Evolutionary conservation across 1,140 invertebrate species (phyloP).

Genomic region (Capitella teleta): DNA sequence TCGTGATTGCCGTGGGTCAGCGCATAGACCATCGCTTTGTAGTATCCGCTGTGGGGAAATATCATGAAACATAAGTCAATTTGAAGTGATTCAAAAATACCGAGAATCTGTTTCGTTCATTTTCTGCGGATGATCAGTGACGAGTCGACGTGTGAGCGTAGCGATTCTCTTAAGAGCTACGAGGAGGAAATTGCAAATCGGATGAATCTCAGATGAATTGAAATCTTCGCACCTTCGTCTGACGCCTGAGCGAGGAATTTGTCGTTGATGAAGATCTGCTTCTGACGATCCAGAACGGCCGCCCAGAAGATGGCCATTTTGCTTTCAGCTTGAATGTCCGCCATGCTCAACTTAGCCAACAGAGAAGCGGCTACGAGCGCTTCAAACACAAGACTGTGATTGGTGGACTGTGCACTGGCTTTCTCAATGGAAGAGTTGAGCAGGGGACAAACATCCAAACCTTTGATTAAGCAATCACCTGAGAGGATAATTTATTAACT

Average conservation of each 20-base stretch:
- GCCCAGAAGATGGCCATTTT: constrained; percentile 54
- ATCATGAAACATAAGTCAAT: too few species aligned
- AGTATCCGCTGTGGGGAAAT: constrained; percentile 42
- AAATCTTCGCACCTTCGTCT: constrained; percentile 50
- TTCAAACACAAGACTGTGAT: constrained; percentile 58
- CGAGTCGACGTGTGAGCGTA: constrained; percentile 52
- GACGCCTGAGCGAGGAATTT: constrained; percentile 59
- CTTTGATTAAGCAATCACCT: constrained; percentile 46
- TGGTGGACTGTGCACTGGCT: constrained; percentile 53
- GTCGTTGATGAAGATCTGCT: constrained; percentile 53
- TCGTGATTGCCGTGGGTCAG: constrained; percentile 41
- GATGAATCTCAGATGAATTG: neutral
- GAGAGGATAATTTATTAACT: constrained; percentile 7
- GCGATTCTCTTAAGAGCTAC: constrained; percentile 38
- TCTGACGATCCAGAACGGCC: constrained; percentile 58
- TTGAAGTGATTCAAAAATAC: too few species aligned
- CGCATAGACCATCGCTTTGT: constrained; percentile 54
- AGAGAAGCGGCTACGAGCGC: constrained; percentile 64
- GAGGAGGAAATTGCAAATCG: constrained; percentile 10
- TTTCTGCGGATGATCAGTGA: constrained; percentile 48
- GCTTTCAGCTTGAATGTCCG: constrained; percentile 44
- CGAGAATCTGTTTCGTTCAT: constrained; percentile 26
- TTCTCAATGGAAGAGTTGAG: constrained; percentile 59
- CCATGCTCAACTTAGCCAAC: constrained; percentile 53
- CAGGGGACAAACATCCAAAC: constrained; percentile 46